Base-by-base conservation (phyloP, 2,797 vertebrate genomes). In the Anableps anableps region DNA sequence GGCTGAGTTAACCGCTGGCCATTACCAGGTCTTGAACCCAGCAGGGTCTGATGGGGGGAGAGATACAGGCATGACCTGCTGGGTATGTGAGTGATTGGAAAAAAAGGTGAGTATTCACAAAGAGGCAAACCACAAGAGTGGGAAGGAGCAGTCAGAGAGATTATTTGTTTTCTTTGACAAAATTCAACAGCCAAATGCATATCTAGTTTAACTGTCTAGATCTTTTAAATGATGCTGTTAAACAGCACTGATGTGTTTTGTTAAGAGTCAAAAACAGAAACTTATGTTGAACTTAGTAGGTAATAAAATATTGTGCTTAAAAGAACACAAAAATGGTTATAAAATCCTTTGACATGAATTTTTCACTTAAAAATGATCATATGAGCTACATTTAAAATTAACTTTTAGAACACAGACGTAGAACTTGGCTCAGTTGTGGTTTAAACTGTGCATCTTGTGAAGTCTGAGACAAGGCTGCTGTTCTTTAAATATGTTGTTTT, bases 401-500 rank as follows among this genome's bases (percentile, higher is more conserved):
- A 47, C 84, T 83, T 34, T 58, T 34, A 43, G 76, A 88, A 83
- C 23, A 86, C 74, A 86, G 80, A 85, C 86, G 86, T 78, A 66
- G 82, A 43, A 83, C 86, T 85, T 83, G 83, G 83, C 78, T 83
- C 7, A 2, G 43, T 77, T 84, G 84, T 29, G 11, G 6, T 21
- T 78, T 66, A 77, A 85, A 85, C 80, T 50, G 77, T 72, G 77
- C 80, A 83, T 83, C 72, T 82, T 72, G 73, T 76, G 79, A 47
- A 68, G 89, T 75, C 85, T 85, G 85, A 90, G 89, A 91, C 72
- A 17, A 41, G 74, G 53, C 62, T 53, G 31, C 16, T 0, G 17
- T 78, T 88, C 88, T 92, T 91, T 83, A 91, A 73, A 80, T 84
- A 83, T 84, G 83, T 85, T 80, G 88, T 89, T 83, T 88, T 92